Evolutionary conservation across 1,140 invertebrate genomes (phyloP), one percentile per base, ranked within the genome.

Genomic region (Episyrphus balteatus): DNA sequence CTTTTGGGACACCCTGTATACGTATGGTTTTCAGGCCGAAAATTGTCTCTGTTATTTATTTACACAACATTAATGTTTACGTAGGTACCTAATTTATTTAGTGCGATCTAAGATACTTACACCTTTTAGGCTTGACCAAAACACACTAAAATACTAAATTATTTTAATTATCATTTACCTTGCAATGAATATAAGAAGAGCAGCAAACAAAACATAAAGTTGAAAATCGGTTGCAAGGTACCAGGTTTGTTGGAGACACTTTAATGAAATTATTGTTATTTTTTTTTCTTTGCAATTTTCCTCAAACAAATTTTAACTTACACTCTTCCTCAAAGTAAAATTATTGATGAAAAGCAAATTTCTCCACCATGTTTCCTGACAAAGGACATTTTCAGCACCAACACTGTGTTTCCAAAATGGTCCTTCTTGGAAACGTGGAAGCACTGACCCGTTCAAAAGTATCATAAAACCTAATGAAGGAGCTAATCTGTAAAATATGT

Each of bases 211-310:
- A 51, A 77, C 71, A 47, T 80, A 77, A 15, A 84, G 70, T 57
- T 85, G 83, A 74, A 82, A 83, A 55, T 87, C 83, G 19, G 80
- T 77, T 0, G 80, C 75, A 49, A 86, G 54, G 54, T 84, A 86
- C 83, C 83, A 87, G 0, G 79, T 75, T 67, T 82, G 83, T 1
- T 75, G 75, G 70, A 82, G 74, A 57, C 84, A 85, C 80, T 78
- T 34, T 15, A 45, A 41, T 44, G 33, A 51, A 5, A 51, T 44
- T 8, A 9, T 58, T 54, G 55, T 72, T 69, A 51, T 66, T 68
- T 39, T 51, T 52, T 3, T 52, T 30, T 21, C n/a, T n/a, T n/a
- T n/a, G n/a, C n/a, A n/a, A n/a, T n/a, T n/a, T n/a, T n/a, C n/a
- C n/a, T 38, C 40, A 19, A 26, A 13, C 32, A 10, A 5, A n/a